Conservation (phyloP, 2,113 vertebrate genomes). For the Eolophus roseicapilla region DNA sequence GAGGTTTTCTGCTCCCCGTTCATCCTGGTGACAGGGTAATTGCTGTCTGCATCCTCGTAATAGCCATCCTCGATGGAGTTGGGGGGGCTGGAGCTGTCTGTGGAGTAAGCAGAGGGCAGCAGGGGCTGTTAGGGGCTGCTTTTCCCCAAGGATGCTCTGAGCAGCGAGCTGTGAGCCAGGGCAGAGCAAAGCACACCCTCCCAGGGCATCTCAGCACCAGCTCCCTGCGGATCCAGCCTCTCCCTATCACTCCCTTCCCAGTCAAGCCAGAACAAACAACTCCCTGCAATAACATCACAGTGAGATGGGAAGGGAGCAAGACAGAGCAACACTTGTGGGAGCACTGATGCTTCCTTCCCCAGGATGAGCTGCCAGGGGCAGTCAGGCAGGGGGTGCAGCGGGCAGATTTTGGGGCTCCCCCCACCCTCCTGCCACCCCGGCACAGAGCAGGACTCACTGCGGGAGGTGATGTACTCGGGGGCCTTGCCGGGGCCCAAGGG, state of each 20-base stretch:
- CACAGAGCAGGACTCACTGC: slow-evolving; percentile 73
- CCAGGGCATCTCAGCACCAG: background rate
- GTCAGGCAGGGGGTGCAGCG: background rate
- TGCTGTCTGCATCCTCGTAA: slow-evolving; percentile 96
- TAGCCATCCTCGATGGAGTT: slow-evolving; percentile 91
- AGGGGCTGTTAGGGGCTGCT: background rate
- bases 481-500: slow-evolving; percentile 89
- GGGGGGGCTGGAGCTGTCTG: slow-evolving; percentile 88
- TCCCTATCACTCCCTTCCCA: background rate
- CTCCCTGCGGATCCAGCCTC: fast-evolving
- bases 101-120: slow-evolving; percentile 15
- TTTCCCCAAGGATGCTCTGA: background rate
- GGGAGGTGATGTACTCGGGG: slow-evolving; percentile 91
- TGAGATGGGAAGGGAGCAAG: background rate
- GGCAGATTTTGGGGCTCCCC: background rate
- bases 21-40: slow-evolving; percentile 88
- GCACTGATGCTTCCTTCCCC: background rate
- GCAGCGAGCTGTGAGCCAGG: background rate
- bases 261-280: background rate
- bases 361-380: background rate
- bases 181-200: background rate
- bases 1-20: slow-evolving; percentile 89
- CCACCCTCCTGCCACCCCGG: background rate
- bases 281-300: background rate
- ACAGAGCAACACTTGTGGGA: background rate